These are phyloP conservation scores for Euplexia lucipara DNA, from an alignment of 2,888 invertebrate species.

Conservation along the genomic window DNA sequence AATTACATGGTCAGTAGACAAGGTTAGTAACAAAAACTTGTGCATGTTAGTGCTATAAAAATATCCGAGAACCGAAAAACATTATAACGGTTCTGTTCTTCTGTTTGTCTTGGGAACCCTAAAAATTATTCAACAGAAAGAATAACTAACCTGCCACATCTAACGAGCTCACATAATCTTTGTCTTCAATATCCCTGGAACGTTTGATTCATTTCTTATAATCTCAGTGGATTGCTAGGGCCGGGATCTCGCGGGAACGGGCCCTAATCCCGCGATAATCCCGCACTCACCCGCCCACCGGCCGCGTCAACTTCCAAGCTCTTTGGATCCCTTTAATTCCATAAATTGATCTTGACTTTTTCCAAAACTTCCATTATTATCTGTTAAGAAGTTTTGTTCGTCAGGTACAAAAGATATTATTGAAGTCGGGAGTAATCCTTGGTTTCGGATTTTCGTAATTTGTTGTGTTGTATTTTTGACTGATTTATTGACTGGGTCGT, in stretches of 20 bases:
- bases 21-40: too few species aligned
- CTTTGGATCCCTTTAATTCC: conserved; percentile 79
- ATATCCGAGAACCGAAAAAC: too few species aligned
- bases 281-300: conserved; percentile 72
- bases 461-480: conserved; percentile 1
- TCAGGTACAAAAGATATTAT: conserved; percentile 44
- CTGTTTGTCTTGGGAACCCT: too few species aligned
- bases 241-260: conserved; percentile 63
- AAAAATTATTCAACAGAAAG: conserved; percentile 10
- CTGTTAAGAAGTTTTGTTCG: conserved; percentile 54
- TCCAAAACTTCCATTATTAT: conserved; percentile 61
- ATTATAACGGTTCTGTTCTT: too few species aligned
- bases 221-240: conserved; percentile 81
- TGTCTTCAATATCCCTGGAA: conserved; percentile 78
- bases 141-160: neutral
- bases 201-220: conserved; percentile 86
- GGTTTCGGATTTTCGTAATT: conserved; percentile 1
- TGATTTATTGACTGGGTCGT: too few species aligned
- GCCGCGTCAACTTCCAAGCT: conserved; percentile 82
- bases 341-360: conserved; percentile 80
- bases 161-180: conserved; percentile 56
- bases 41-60: too few species aligned
- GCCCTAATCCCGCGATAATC: conserved; percentile 78
- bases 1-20: too few species aligned
- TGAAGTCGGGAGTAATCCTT: neutral